A percentile compares a stretch with the other conserved stretches of the same genome.
phyloP scores from a whole-genome alignment of 2,888 invertebrate species.

The Caenorhabditis panamensis region DNA sequence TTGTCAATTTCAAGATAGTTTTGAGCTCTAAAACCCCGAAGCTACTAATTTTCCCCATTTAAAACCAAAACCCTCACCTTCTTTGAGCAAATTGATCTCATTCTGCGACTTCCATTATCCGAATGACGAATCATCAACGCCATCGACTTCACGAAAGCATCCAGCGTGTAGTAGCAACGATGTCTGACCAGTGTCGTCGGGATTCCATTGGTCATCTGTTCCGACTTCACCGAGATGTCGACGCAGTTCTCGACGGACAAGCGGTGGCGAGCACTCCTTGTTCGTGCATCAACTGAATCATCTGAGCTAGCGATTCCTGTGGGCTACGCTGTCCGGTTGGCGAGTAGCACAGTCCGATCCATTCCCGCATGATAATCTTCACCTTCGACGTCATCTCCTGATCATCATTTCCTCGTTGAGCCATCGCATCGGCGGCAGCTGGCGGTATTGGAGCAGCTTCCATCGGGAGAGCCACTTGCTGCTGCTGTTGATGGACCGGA shows the following conservation, averaged over 20 bases:
- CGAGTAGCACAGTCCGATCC: constrained; percentile 93
- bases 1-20: too few relatives aligned
- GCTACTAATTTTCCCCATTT: too few relatives aligned
- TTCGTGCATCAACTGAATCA: constrained; percentile 91
- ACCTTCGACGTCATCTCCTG: constrained; percentile 83
- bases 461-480: constrained; percentile 30
- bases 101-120: constrained; percentile 93
- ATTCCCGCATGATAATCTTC: constrained; percentile 93
- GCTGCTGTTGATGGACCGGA: neutral
- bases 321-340: constrained; percentile 77
- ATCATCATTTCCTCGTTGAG: constrained; percentile 50
- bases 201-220: constrained; percentile 48
- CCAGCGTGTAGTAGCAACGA: too few relatives aligned
- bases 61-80: too few relatives aligned
- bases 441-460: constrained; percentile 51
- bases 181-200: too few relatives aligned
- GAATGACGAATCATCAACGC: too few relatives aligned
- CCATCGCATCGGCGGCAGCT: constrained; percentile 42
- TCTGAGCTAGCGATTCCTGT: constrained; percentile 91
- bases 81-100: constrained; percentile 95
- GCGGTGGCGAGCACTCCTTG: too few relatives aligned
- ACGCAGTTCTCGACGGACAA: constrained; percentile 97
- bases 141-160: too few relatives aligned
- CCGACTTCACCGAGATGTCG: constrained; percentile 88
- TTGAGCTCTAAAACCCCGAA: too few relatives aligned